phyloP scores from a whole-genome alignment of 2,797 vertebrate species.

The Gymnoscopelus braueri region DNA sequence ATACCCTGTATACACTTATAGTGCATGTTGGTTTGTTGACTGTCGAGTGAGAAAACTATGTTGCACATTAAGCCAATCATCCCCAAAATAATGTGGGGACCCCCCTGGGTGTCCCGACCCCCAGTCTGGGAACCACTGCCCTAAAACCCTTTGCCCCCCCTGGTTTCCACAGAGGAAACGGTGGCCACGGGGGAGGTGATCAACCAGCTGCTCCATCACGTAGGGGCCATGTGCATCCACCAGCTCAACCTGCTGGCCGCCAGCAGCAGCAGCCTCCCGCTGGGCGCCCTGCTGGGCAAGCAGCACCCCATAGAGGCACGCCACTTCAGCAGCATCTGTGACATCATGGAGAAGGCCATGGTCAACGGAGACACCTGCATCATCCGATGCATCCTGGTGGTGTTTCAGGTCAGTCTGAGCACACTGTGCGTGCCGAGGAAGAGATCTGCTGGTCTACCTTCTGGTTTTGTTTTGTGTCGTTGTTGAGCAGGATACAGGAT shows the following conservation, averaged over 20 bases:
- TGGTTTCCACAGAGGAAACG: slow-evolving; percentile 85
- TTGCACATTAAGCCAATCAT: too few species aligned
- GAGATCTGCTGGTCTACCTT: background rate
- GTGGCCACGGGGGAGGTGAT: slow-evolving; percentile 94
- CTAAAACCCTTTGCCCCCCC: background rate
- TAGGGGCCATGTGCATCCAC: slow-evolving; percentile 99
- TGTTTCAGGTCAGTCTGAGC: slow-evolving; percentile 90
- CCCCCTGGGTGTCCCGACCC: too few species aligned
- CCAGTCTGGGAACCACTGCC: too few species aligned
- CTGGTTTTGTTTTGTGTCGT: background rate
- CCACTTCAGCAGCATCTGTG: slow-evolving; percentile 97
- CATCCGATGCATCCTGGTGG: slow-evolving; percentile 96
- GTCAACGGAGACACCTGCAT: slow-evolving; percentile 95
- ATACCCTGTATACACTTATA: too few species aligned
- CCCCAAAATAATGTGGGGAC: too few species aligned
- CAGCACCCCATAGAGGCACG: slow-evolving; percentile 96
- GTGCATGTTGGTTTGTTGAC: too few species aligned
- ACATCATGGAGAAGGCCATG: slow-evolving; percentile 99
- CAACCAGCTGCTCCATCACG: slow-evolving; percentile 97
- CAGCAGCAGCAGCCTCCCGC: slow-evolving; percentile 89
- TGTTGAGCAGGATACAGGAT: too few species aligned
- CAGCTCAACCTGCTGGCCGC: slow-evolving; percentile 95
- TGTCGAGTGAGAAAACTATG: too few species aligned
- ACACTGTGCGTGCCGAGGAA: background rate
- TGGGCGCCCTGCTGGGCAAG: slow-evolving; percentile 91